Evolutionary conservation across 2,113 vertebrate species (phyloP).

Genomic region (Elaphurus davidianus): DNA sequence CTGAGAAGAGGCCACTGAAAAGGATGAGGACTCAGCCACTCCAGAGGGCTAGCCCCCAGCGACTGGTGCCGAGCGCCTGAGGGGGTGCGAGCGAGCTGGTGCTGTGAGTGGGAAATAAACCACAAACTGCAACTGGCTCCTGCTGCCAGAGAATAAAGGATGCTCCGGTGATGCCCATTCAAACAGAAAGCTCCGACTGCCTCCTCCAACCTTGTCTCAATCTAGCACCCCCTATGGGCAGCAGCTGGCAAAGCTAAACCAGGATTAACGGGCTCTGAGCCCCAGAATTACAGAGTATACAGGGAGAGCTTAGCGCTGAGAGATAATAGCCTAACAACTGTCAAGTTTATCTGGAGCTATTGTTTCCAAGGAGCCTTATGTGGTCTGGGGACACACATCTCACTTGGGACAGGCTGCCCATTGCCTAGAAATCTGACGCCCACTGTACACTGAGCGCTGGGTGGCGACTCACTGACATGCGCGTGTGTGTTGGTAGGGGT

Average conservation of each 20-base stretch:
- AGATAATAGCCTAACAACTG: background rate
- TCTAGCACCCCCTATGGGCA: background rate
- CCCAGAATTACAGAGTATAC: background rate
- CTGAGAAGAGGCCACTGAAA: background rate
- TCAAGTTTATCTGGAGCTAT: constrained; percentile 57
- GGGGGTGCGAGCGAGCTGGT: background rate
- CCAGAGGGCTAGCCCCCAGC: accelerated
- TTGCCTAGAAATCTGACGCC: constrained; percentile 40
- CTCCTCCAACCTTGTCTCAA: background rate
- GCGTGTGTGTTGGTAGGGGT: background rate
- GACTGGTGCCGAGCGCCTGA: accelerated
- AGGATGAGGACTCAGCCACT: background rate
- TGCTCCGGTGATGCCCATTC: too few relatives aligned
- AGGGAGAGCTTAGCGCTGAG: background rate
- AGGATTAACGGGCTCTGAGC: background rate
- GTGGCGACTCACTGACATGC: background rate
- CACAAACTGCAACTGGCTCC: background rate
- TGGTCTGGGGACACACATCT: constrained; percentile 57
- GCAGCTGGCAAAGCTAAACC: background rate
- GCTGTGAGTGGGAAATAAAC: background rate
- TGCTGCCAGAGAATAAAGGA: background rate
- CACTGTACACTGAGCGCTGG: constrained; percentile 17
- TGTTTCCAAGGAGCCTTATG: constrained; percentile 63
- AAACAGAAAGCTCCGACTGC: background rate
- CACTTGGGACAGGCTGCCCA: constrained; percentile 61